Conservation (phyloP, 2,797 vertebrate species). For the Sternotherus odoratus region DNA sequence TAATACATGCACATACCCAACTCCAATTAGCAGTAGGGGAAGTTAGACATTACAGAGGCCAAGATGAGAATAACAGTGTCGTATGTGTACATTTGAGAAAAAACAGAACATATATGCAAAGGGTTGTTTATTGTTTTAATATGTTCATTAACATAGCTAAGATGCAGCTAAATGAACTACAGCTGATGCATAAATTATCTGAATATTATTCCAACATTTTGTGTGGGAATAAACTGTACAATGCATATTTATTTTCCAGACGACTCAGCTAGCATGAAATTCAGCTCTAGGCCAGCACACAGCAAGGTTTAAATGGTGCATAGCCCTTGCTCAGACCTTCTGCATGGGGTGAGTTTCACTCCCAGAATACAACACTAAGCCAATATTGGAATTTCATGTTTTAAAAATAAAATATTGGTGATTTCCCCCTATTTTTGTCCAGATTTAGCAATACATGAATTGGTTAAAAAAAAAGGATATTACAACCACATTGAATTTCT, state of each 20-base stretch:
- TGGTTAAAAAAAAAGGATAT: not conserved
- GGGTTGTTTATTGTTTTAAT: not conserved
- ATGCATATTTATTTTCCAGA: not conserved
- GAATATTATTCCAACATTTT: not conserved
- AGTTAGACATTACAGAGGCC: not conserved
- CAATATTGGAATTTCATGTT: not conserved
- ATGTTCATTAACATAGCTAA: not conserved
- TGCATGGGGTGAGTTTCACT: slow-evolving; percentile 10
- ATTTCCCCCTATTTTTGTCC: not conserved
- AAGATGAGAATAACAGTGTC: not conserved
- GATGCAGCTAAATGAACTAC: not conserved
- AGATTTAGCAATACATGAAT: not conserved
- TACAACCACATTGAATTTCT: not conserved
- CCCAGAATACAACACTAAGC: not conserved
- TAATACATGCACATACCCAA: not conserved
- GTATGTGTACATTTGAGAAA: not conserved
- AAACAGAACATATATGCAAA: not conserved
- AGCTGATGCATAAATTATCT: too few relatives aligned
- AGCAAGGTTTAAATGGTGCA: not conserved
- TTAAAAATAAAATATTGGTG: not conserved
- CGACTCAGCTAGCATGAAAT: not conserved
- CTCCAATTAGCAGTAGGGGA: not conserved
- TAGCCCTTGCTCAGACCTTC: not conserved
- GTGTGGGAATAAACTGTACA: not conserved
- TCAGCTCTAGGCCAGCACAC: not conserved